Evolutionary conservation across 2,797 vertebrate genomes (phyloP).

Genomic region (Sebastes cheni): DNA sequence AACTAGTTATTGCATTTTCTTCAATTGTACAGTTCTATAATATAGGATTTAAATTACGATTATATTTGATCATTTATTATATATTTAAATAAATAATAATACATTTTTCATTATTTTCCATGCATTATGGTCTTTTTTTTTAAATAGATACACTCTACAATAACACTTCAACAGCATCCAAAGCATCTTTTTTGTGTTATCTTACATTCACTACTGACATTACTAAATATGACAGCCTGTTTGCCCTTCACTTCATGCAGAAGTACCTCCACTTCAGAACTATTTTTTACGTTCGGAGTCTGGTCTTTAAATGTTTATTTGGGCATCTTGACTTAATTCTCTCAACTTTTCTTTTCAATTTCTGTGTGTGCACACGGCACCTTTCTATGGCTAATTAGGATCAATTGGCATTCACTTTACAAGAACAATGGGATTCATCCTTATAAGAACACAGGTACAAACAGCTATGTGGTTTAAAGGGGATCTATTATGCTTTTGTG

Average conservation of each 20-base stretch:
- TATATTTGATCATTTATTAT: background rate
- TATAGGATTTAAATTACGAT: background rate
- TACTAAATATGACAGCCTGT: background rate
- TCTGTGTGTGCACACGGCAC: too few relatives aligned
- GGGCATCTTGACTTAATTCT: background rate
- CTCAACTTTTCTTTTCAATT: background rate
- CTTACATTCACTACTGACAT: background rate
- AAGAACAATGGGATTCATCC: background rate
- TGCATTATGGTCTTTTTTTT: background rate
- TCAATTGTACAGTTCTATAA: background rate
- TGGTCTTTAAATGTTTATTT: background rate
- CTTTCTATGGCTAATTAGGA: background rate
- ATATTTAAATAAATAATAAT: background rate
- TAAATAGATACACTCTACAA: background rate
- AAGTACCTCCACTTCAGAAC: background rate
- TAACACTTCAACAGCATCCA: background rate
- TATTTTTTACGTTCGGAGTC: background rate
- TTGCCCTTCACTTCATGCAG: background rate
- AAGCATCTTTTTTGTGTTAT: background rate
- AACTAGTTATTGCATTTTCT: background rate
- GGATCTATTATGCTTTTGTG: too few relatives aligned
- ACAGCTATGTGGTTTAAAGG: background rate
- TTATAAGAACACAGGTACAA: background rate
- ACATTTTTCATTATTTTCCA: background rate
- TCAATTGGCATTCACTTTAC: background rate